Evolutionary conservation across 1,140 invertebrate genomes (phyloP), one percentile per base, ranked within the genome.

Genomic region (Megalopta genalis): DNA sequence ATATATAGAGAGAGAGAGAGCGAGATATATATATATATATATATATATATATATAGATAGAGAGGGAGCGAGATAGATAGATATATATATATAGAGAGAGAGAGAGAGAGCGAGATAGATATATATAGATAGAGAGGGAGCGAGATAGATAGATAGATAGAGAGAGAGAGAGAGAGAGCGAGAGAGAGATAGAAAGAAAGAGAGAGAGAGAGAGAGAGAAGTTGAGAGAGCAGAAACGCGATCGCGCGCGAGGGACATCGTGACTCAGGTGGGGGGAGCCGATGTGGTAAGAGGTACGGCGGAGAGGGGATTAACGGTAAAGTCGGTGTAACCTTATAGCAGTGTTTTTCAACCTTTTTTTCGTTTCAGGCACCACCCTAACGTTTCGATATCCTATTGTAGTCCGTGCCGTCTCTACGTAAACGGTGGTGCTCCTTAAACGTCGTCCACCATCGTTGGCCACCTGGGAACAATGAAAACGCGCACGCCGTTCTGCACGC

Each of bases 281-380:
- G 77, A 68, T 79, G 73, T 70, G 64, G 76, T 71, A 75, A 67
- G 68, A 68, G 73, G 66, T 69, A 62, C 67, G 84, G 77, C 73
- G 80, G 49, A 71, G 82, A 84, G 82, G 86, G 84, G 83, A 80
- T 87, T 90, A 91, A 91, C 90, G 90, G 90, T 91, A 91, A 90
- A 90, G 79, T 80, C 81, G 83, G 82, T 87, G 89, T 90, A 91
- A 90, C 87, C 88, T 91, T 91, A 91, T 88, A 88, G 87, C 77
- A 71, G 49, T 65, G 60, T 77, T 78, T 78, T 78, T 72, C 46
- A 46, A 63, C 71, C 21, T 54, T 78, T 77, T 69, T 72, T 77
- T 60, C 49, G 18, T 23, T 32, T 8, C 52, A 42, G 27, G 18
- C 39, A 57, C 46, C 46, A 63, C 75, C 75, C 75, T 23, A 23